Base-by-base conservation (phyloP, 2,888 invertebrate genomes). In the Unio delphinus region DNA sequence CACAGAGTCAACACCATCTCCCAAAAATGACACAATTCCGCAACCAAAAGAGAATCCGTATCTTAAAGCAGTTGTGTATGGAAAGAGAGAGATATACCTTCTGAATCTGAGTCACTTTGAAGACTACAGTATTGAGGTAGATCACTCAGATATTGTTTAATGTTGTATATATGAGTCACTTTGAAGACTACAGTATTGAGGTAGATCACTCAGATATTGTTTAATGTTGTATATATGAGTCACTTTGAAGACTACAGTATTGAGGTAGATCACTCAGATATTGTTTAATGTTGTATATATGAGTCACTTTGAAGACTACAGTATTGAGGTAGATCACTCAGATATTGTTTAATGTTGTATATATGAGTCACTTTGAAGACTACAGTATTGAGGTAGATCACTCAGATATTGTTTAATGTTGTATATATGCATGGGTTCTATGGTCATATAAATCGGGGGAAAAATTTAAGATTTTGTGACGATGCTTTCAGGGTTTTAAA, bases 171-270 rank as follows among this genome's bases (percentile, higher is more conserved):
- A 3, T 2, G 45, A 80, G 83, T 5, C 89, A 89, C 72, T 89
- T 85, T 75, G 79, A 86, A 65, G 87, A 87, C 68, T 90, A 90
- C 71, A 87, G 80, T 70, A 86, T 89, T 59, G 87, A 88, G 85
- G 89, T 88, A 70, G 20, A 71, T 70, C 34, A 17, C 23, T 45
- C 20, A 11, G 56, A 45, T 45, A 45, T 15, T 45, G 45, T 45
- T 45, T 11, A 45, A 45, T 23, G 23, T 23, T 23, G 23, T 23
- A 23, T 23, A 23, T 23, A 23, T 90, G 28, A 80, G 83, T 5
- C 89, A 89, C 72, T 89, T 85, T 75, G 79, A 86, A 65, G 87
- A 87, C 68, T 90, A 90, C 71, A 87, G 80, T 70, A 86, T 89
- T 59, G 87, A 88, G 85, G 89, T 88, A 70, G 20, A 71, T 70